Conservation (phyloP, 2,888 invertebrate genomes). For the Formica aserva region DNA sequence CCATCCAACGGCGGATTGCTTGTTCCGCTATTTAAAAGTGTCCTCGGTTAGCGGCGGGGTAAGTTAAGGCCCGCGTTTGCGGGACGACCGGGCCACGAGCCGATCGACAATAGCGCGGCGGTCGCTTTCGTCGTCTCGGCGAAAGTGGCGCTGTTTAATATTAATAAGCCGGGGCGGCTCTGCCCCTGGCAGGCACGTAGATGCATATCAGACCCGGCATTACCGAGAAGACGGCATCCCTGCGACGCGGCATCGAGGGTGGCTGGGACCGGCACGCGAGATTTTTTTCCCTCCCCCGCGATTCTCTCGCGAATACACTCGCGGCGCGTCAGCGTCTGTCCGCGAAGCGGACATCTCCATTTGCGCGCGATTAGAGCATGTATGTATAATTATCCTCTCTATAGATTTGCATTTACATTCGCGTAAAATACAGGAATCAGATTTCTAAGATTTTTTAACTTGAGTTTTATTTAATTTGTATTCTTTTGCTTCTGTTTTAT, state of each 20-base stretch:
- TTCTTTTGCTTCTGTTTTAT: background rate
- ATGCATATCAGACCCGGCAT: constrained; percentile 84
- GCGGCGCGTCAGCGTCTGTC: constrained; percentile 30
- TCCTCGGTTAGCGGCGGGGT: constrained; percentile 59
- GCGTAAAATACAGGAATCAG: background rate
- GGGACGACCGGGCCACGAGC: constrained; percentile 55
- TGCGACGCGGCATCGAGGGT: constrained; percentile 36
- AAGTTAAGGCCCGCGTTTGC: constrained; percentile 70
- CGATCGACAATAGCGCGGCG: constrained; percentile 73
- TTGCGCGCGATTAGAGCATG: constrained; percentile 13
- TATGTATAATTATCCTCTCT: background rate
- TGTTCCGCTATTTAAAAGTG: constrained; percentile 83
- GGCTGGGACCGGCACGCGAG: constrained; percentile 58
- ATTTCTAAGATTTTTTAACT: background rate
- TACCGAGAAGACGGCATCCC: constrained; percentile 79
- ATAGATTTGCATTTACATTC: background rate
- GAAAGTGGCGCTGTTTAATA: constrained; percentile 83
- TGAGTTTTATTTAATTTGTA: background rate
- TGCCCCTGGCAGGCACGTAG: constrained; percentile 84
- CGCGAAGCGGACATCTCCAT: constrained; percentile 49
- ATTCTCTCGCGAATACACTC: constrained; percentile 65
- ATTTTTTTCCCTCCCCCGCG: constrained; percentile 52
- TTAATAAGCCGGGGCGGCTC: constrained; percentile 82
- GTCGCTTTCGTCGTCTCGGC: constrained; percentile 62
- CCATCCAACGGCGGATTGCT: constrained; percentile 79